Percentiles rank a stretch among this genome's conserved stretches.
These are phyloP conservation scores for Tinea trinotella DNA, from an alignment of 2,888 invertebrate species.

Conservation along the genomic window DNA sequence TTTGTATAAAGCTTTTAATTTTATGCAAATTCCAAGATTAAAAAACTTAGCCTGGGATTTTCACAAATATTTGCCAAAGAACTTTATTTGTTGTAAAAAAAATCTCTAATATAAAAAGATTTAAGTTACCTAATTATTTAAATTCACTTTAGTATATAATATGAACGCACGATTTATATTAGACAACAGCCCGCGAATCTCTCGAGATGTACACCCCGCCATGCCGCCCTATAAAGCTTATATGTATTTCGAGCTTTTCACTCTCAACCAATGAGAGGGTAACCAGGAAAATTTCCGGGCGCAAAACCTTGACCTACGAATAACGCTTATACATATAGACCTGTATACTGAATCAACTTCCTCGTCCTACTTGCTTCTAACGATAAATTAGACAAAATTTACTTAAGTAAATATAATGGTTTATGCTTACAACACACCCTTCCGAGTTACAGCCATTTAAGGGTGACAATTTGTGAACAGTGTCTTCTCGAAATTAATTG, in stretches of 20 bases:
- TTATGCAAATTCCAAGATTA: slow-evolving; percentile 6
- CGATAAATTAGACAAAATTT: background rate
- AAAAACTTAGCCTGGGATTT: slow-evolving; percentile 3
- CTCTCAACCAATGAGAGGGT: background rate
- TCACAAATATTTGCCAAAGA: background rate
- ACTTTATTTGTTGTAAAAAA: too few species aligned
- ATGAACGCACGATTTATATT: background rate
- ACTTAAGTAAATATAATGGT: background rate
- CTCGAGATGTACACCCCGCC: background rate
- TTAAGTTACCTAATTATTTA: too few species aligned
- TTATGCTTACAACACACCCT: too few species aligned
- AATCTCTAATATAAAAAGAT: too few species aligned
- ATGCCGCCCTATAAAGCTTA: background rate
- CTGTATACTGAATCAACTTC: background rate
- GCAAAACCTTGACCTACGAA: slow-evolving; percentile 7
- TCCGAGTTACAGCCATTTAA: too few species aligned
- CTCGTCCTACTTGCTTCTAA: background rate
- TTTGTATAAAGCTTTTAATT: background rate
- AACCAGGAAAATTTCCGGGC: slow-evolving; percentile 7
- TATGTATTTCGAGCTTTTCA: background rate
- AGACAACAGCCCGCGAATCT: background rate
- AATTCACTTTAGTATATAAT: too few species aligned
- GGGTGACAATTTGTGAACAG: too few species aligned
- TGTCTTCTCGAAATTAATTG: too few species aligned
- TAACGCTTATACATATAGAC: background rate